phyloP scores from a whole-genome alignment of 2,113 vertebrate species.

The Sciurus niger region DNA sequence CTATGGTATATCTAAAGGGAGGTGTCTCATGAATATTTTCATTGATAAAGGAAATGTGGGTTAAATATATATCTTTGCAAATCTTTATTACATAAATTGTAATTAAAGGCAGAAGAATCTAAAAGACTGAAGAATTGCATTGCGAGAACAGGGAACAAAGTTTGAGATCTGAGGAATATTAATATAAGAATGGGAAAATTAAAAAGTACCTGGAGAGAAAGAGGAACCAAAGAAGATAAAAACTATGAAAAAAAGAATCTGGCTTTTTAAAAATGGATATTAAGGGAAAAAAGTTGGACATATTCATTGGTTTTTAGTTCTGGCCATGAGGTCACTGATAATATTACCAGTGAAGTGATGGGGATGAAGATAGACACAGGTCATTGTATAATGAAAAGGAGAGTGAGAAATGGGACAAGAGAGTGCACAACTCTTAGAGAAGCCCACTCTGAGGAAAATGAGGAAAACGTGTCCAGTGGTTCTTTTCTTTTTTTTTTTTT shows the following conservation, averaged over 20 bases:
- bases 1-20: not conserved
- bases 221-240: not conserved
- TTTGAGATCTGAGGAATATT: not conserved
- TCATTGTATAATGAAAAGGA: not conserved
- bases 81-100: not conserved
- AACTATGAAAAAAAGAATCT: not conserved
- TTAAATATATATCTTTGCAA: not conserved
- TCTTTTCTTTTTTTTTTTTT: too few relatives aligned
- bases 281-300: not conserved
- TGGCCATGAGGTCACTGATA: not conserved
- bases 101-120: not conserved
- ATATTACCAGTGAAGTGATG: not conserved
- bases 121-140: not conserved
- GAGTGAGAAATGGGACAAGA: not conserved
- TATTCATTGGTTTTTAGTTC: not conserved
- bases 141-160: not conserved
- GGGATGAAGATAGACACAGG: not conserved
- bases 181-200: not conserved
- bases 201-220: not conserved
- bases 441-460: not conserved
- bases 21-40: not conserved
- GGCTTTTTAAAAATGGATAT: not conserved
- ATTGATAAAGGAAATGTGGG: not conserved
- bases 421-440: not conserved
- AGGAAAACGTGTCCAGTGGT: not conserved